phyloP scores from a whole-genome alignment of 2,888 invertebrate genomes.

The Cantharis lateralis region DNA sequence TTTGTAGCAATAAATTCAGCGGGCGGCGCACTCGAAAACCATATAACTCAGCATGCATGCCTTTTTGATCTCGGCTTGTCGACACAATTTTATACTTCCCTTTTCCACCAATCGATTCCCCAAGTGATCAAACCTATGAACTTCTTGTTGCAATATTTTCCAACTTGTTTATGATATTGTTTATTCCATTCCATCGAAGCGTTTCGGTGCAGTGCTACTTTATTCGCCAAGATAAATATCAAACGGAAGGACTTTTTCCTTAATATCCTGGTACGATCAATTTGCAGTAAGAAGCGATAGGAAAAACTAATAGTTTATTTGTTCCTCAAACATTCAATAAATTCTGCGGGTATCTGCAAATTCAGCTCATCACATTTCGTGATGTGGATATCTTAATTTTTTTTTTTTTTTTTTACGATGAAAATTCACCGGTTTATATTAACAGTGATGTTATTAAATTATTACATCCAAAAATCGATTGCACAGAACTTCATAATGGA shows the following conservation, averaged over 20 bases:
- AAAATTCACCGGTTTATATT: not conserved
- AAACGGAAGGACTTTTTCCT: not conserved
- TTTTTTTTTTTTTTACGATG: no score
- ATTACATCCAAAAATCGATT: not conserved
- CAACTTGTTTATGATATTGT: not conserved
- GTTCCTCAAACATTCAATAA: conserved; percentile 27
- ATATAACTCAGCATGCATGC: not conserved
- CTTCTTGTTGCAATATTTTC: not conserved
- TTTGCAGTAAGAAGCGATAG: conserved; percentile 5
- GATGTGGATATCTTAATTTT: not conserved
- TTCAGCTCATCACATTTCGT: conserved; percentile 7
- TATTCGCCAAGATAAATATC: not conserved
- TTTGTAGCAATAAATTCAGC: not conserved
- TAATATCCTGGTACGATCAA: conserved; percentile 17
- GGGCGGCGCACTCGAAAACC: not conserved
- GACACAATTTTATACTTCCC: not conserved
- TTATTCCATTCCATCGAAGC: not conserved
- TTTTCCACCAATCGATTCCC: not conserved
- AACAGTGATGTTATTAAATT: not conserved
- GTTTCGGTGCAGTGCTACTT: not conserved
- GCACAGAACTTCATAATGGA: not conserved
- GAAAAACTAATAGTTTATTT: conserved; percentile 27
- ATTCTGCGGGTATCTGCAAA: conserved; percentile 21
- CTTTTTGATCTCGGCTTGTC: not conserved
- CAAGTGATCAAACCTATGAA: not conserved